These are phyloP conservation scores for Gryllus bimaculatus DNA, from an alignment of 1,140 invertebrate genomes.

Conservation along the genomic window DNA sequence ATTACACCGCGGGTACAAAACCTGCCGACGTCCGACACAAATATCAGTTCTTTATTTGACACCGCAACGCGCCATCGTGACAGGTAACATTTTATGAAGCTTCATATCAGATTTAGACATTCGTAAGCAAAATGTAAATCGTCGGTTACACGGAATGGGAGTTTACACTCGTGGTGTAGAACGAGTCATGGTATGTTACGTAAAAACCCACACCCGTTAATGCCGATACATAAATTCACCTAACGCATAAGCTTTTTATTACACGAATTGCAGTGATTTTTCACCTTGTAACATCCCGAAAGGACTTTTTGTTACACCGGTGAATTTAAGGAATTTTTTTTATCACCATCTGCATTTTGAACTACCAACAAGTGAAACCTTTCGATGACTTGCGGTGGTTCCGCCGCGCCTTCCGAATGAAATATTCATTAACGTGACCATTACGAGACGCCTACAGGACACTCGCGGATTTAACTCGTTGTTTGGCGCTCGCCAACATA, in stretches of 20 bases:
- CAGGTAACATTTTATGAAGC: not conserved
- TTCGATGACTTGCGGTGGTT: not conserved
- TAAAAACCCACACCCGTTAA: not conserved
- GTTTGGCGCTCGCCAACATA: not conserved
- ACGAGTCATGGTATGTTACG: not conserved
- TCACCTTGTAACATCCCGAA: not conserved
- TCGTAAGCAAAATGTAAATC: not conserved
- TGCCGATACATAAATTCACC: not conserved
- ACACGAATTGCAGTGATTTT: not conserved
- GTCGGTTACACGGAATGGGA: not conserved
- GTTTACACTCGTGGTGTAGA: not conserved
- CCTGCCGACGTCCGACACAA: not conserved
- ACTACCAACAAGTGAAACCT: not conserved
- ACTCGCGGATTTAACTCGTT: not conserved
- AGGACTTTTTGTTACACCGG: not conserved
- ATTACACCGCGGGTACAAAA: not conserved
- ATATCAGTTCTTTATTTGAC: not conserved
- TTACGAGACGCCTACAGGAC: not conserved
- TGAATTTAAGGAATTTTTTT: not conserved
- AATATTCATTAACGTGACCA: not conserved
- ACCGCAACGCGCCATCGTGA: not conserved
- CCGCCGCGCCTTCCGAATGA: not conserved
- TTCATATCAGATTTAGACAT: conserved; percentile 1
- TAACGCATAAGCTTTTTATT: not conserved
- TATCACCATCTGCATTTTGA: not conserved